Conservation (phyloP, 92 coral and sea anemone genomes). For the Desmophyllum pertusum region DNA sequence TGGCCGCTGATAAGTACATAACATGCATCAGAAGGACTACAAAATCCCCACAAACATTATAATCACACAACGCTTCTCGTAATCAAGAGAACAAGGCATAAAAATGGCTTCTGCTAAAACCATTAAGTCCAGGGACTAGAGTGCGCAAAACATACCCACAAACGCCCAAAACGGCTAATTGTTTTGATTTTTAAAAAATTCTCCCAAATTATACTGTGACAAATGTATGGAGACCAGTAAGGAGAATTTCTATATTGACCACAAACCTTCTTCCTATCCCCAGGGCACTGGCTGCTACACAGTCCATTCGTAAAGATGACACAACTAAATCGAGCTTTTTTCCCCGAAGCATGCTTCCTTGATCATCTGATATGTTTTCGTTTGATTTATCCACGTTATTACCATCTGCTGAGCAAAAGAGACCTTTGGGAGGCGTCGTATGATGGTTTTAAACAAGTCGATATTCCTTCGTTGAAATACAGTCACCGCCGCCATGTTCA, state of each 20-base stretch:
- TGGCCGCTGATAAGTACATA: too few species aligned
- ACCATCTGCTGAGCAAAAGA: slow-evolving; percentile 4
- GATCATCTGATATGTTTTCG: background rate
- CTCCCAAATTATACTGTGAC: background rate
- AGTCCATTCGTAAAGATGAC: slow-evolving; percentile 61
- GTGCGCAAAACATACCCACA: too few species aligned
- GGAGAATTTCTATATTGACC: background rate
- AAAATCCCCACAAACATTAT: too few species aligned
- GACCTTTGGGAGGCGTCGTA: background rate
- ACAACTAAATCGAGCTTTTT: slow-evolving; percentile 57
- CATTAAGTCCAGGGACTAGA: too few species aligned
- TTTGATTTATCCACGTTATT: background rate
- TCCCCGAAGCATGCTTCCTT: slow-evolving; percentile 13
- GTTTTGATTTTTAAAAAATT: too few species aligned
- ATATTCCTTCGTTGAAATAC: background rate
- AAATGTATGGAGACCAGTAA: background rate
- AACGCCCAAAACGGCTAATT: too few species aligned
- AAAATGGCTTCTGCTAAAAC: too few species aligned
- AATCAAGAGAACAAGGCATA: too few species aligned
- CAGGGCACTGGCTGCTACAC: slow-evolving; percentile 63
- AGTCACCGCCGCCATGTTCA: slow-evolving; percentile 10
- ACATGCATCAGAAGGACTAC: too few species aligned
- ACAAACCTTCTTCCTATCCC: slow-evolving; percentile 71
- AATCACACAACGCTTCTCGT: too few species aligned
- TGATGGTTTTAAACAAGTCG: background rate